Base-by-base conservation (phyloP, 2,888 invertebrate species). In the Apotomis capreana region DNA sequence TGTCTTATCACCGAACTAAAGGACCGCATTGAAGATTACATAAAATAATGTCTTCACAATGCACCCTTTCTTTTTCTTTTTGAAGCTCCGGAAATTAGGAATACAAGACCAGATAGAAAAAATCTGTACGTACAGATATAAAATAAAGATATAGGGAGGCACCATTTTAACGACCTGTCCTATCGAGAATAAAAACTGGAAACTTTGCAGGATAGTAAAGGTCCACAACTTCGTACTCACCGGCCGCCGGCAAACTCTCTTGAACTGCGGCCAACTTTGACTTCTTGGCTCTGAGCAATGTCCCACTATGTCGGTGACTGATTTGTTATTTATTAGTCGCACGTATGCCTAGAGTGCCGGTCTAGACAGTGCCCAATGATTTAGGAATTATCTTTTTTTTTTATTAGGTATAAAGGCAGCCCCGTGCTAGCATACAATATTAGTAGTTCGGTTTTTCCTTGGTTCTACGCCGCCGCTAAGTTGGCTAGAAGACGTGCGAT, bases 301-400 rank as follows among this genome's bases (percentile, higher is more conserved):
- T 83, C 82, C 88, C 87, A 88, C 89, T 89, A 88, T 89, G 88
- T 86, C 84, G 78, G 86, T 84, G 89, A 89, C 89, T 90, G 89
- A 90, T 90, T 89, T 86, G 86, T 89, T 89, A 89, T 90, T 90
- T 90, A 90, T 90, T 87, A 85, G 84, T 80, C 86, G 82, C 84
- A 85, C 87, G 85, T 84, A 86, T 81, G 79, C 80, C 82, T 79
- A 83, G 71, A 68, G 74, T 75, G 71, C 80, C 78, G 49, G 68
- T 69, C 77, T 78, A 79, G 80, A 82, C 79, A 79, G 44, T 44
- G 55, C 61, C 46, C 40, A 55, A 26, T 15, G 6, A 13, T 51
- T 36, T 15, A 12, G 40, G 15, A 64, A 55, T 64, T 44, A 54
- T 55, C 12, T 26, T 26, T 26, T 15, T 15, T 15, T 26, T 26